Conservation (phyloP, 1,140 invertebrate genomes). For the Bombus picipes region DNA sequence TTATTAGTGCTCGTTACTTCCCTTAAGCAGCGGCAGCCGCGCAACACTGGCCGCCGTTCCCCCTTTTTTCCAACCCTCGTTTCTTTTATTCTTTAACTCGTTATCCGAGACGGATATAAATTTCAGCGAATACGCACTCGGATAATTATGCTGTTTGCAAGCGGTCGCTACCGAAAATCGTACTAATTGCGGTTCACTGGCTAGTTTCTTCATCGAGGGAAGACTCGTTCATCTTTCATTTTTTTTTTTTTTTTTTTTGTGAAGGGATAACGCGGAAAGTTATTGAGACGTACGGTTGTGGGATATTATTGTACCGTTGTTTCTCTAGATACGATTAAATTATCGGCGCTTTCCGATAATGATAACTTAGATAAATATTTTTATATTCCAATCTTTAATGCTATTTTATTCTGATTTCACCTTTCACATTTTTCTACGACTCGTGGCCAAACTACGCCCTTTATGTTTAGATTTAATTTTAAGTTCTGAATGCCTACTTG, state of each 20-base stretch:
- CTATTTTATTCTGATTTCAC: not conserved
- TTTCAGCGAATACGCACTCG: not conserved
- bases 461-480: not conserved
- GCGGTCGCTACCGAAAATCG: not conserved
- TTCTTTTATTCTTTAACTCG: slow-evolving; percentile 39
- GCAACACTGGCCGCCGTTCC: not conserved
- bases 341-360: no score
- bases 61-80: slow-evolving; percentile 8
- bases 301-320: not conserved
- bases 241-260: not conserved
- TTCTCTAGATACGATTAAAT: not conserved
- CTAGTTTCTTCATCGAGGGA: not conserved
- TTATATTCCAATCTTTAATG: not conserved
- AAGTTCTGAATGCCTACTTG: not conserved
- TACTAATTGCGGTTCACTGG: not conserved
- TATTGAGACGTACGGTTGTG: not conserved
- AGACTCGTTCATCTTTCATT: no score
- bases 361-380: not conserved
- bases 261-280: not conserved
- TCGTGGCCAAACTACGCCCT: not conserved
- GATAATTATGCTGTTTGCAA: slow-evolving; percentile 22
- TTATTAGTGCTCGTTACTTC: slow-evolving; percentile 47
- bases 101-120: slow-evolving; percentile 41
- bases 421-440: not conserved
- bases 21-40: slow-evolving; percentile 7